A percentile compares a stretch with the other conserved stretches of the same genome.
Evolutionary conservation across 2,888 invertebrate genomes (phyloP).

Genomic region (Lepetodrilus schrolli): DNA sequence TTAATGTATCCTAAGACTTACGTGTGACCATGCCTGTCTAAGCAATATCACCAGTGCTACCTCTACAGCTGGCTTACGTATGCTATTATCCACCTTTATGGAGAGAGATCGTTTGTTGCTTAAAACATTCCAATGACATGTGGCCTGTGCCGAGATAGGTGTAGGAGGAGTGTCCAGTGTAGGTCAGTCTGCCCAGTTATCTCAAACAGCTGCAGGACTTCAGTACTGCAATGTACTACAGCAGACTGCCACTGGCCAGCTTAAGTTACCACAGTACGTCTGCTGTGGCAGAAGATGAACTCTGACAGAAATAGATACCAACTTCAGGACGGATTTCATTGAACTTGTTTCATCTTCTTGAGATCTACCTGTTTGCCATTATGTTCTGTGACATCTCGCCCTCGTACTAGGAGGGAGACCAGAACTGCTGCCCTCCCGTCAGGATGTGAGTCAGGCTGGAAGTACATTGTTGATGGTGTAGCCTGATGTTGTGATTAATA

Average conservation of each 20-base stretch:
- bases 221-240: too few species aligned
- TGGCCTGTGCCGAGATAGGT: too few species aligned
- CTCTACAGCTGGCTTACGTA: too few species aligned
- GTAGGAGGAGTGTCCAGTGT: too few species aligned
- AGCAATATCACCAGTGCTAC: too few species aligned
- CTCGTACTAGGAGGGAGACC: too few species aligned
- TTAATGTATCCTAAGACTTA: too few species aligned
- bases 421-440: not conserved
- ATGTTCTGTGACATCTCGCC: too few species aligned
- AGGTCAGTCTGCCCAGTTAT: constrained; percentile 19
- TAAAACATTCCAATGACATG: too few species aligned
- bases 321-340: not conserved
- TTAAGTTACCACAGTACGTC: constrained; percentile 8
- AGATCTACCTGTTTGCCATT: not conserved
- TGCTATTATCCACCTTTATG: too few species aligned
- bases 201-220: constrained; percentile 13
- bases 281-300: not conserved
- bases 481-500: constrained; percentile 7
- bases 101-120: too few species aligned
- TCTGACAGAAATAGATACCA: not conserved
- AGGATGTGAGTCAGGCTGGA: not conserved
- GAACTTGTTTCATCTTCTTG: not conserved
- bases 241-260: not conserved
- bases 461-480: constrained; percentile 2
- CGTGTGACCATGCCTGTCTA: too few species aligned